Conservation (phyloP, 2,113 vertebrate genomes). For the Xenus cinereus region DNA sequence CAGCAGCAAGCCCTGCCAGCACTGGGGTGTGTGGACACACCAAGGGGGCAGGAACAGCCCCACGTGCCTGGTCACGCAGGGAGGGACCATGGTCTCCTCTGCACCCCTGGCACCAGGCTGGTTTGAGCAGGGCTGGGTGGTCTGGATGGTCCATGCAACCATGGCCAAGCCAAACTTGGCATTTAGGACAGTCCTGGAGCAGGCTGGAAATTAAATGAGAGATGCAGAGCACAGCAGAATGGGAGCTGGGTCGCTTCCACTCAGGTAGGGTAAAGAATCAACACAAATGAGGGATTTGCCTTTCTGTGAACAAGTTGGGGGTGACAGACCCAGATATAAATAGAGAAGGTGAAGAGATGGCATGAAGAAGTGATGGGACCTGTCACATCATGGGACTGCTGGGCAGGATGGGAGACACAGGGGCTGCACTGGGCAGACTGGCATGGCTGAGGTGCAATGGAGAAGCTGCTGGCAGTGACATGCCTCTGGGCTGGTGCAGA, state of each 20-base stretch:
- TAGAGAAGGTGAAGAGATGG: background rate
- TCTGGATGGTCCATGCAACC: background rate
- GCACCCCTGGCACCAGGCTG: background rate
- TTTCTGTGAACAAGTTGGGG: background rate
- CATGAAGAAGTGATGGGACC: background rate
- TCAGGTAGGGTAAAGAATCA: background rate
- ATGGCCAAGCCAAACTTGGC: background rate
- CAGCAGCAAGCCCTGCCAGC: background rate
- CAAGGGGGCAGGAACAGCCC: background rate
- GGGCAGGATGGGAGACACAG: background rate
- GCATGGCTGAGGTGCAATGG: background rate
- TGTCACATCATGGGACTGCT: background rate
- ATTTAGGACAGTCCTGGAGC: background rate
- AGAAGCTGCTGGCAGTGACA: background rate
- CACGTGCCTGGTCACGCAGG: rapidly evolving
- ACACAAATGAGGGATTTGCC: background rate
- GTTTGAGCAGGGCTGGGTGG: background rate
- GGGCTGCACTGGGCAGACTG: background rate
- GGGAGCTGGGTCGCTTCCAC: background rate
- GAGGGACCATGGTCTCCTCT: background rate
- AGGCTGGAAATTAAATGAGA: background rate
- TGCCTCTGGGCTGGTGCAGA: background rate
- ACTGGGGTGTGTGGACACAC: rapidly evolving
- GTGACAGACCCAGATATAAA: background rate
- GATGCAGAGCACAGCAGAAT: background rate